phyloP scores from a whole-genome alignment of 2,888 invertebrate genomes.

The Mythimna pallens region DNA sequence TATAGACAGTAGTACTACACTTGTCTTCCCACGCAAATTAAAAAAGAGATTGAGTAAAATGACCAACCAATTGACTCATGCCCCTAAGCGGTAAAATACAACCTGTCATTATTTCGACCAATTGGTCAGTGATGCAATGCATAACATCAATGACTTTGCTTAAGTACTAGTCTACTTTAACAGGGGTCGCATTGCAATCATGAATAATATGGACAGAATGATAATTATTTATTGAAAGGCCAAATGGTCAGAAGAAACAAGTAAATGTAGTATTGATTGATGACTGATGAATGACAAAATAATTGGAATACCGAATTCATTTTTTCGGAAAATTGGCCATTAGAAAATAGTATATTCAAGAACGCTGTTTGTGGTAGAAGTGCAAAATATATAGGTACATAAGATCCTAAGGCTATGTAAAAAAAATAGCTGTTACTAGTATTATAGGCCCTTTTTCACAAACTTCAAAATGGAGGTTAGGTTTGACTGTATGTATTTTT shows the following conservation, averaged over 20 bases:
- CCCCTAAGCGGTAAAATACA: constrained; percentile 26
- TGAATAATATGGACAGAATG: constrained; percentile 2
- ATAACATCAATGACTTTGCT: constrained; percentile 32
- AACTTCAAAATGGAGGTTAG: no score
- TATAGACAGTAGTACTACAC: constrained; percentile 23
- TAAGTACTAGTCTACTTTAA: constrained; percentile 8
- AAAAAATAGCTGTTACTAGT: not conserved
- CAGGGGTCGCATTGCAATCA: constrained; percentile 19
- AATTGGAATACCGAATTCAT: not conserved
- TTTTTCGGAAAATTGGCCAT: not conserved
- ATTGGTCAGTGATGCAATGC: constrained; percentile 37
- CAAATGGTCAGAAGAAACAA: not conserved
- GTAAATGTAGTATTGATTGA: not conserved
- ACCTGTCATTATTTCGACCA: constrained; percentile 40
- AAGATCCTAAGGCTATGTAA: not conserved
- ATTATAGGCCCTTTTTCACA: no score
- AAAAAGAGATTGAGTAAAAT: constrained; percentile 46
- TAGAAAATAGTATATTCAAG: not conserved
- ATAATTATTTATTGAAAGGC: not conserved
- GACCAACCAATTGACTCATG: constrained; percentile 29
- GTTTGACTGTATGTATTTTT: no score
- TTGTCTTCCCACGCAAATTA: constrained; percentile 49
- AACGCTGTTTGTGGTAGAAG: not conserved
- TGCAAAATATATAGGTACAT: not conserved
- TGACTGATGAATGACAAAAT: not conserved